phyloP scores from a whole-genome alignment of 2,888 invertebrate species.

The Erynnis tages region DNA sequence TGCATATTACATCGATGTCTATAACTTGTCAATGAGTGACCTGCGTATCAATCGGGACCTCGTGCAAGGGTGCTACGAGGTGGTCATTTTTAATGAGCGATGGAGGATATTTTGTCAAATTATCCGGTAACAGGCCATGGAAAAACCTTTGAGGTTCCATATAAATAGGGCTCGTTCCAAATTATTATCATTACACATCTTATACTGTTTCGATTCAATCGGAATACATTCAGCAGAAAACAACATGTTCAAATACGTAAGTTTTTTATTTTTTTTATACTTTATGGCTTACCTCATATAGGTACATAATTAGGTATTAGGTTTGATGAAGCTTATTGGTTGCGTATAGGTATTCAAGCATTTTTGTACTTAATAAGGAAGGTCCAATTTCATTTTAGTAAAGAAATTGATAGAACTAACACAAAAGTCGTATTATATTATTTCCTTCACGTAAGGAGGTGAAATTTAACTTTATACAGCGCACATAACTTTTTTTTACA shows the following conservation, averaged over 20 bases:
- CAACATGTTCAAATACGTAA: slow-evolving; percentile 22
- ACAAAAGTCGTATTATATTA: no score
- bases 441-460: no score
- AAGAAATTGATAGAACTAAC: no score
- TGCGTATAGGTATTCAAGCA: no score
- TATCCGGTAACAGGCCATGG: slow-evolving; percentile 12
- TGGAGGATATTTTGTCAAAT: slow-evolving; percentile 19
- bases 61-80: slow-evolving; percentile 1
- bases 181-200: slow-evolving; percentile 5
- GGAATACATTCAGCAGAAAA: background rate
- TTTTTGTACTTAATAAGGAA: no score
- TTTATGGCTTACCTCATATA: no score
- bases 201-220: background rate
- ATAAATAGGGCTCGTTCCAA: slow-evolving; percentile 9
- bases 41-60: background rate
- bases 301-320: no score
- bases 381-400: no score
- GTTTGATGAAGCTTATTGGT: no score
- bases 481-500: no score
- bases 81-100: slow-evolving; percentile 14
- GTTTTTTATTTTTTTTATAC: slow-evolving; percentile 44
- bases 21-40: slow-evolving; percentile 7
- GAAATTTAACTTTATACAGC: no score
- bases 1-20: background rate
- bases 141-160: background rate